Conservation (phyloP, 1,140 invertebrate genomes). For the Bombyx mandarina region DNA sequence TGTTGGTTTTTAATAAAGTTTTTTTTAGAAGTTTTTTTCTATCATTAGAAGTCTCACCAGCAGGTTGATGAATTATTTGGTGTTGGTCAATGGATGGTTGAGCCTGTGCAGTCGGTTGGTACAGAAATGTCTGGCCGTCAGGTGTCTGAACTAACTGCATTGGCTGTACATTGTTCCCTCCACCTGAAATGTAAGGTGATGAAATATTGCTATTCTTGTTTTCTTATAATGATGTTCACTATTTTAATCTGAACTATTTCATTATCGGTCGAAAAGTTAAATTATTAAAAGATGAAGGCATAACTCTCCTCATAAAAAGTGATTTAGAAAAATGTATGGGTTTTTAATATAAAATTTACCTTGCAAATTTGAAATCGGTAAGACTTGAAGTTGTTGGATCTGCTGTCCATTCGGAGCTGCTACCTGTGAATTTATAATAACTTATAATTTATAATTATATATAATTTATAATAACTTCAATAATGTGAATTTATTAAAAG, state of each 20-base stretch:
- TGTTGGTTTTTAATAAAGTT: neutral
- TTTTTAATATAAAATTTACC: constrained; percentile 22
- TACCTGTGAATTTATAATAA: constrained; percentile 37
- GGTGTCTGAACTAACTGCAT: constrained; percentile 90
- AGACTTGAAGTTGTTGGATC: constrained; percentile 59
- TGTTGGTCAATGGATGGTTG: constrained; percentile 55
- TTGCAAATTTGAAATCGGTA: constrained; percentile 66
- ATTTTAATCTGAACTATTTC: neutral
- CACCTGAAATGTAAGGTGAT: constrained; percentile 20
- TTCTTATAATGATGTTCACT: neutral
- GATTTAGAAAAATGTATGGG: neutral
- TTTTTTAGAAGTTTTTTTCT: too few relatives aligned
- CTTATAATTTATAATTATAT: neutral
- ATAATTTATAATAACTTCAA: too few relatives aligned
- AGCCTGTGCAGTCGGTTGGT: constrained; percentile 75
- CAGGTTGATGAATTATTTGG: constrained; percentile 53
- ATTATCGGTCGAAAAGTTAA: neutral
- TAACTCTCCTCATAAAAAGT: neutral
- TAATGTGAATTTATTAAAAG: too few relatives aligned
- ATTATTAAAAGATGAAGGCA: neutral
- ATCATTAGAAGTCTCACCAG: constrained; percentile 22
- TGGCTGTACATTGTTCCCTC: constrained; percentile 47
- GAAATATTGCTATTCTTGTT: neutral
- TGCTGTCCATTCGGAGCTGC: constrained; percentile 57
- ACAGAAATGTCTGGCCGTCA: constrained; percentile 94